These are phyloP conservation scores for Engystomops pustulosus DNA, from an alignment of 2,113 vertebrate genomes.

Conservation along the genomic window DNA sequence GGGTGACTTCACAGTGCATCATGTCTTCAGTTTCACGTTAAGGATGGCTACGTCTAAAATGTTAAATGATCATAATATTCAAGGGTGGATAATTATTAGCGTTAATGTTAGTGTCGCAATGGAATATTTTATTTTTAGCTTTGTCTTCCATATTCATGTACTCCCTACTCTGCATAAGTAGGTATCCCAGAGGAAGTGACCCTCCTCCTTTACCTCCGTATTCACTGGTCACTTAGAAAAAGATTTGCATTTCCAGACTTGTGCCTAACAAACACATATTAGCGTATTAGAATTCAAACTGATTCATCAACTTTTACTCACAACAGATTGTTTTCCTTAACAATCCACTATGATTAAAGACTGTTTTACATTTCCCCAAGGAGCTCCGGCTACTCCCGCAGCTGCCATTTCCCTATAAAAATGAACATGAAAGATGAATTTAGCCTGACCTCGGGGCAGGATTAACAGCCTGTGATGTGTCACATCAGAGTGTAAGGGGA, in stretches of 20 bases:
- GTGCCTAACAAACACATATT: slow-evolving; percentile 7
- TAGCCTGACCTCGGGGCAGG: slow-evolving; percentile 69
- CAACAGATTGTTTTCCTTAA: slow-evolving; percentile 61
- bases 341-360: slow-evolving; percentile 68
- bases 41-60: no score
- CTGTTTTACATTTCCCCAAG: slow-evolving; percentile 69
- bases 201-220: neutral
- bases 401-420: slow-evolving; percentile 66
- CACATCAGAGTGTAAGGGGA: slow-evolving; percentile 63
- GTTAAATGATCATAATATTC: no score
- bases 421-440: slow-evolving; percentile 70
- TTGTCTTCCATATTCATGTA: slow-evolving; percentile 22
- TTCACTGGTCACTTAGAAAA: slow-evolving; percentile 26
- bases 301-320: slow-evolving; percentile 32
- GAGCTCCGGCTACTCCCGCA: slow-evolving; percentile 64
- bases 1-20: no score
- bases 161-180: neutral
- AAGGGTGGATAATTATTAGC: neutral
- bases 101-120: neutral
- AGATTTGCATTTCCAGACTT: neutral
- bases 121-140: neutral
- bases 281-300: slow-evolving; percentile 29
- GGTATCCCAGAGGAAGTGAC: neutral
- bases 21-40: no score
- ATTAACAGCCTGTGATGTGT: slow-evolving; percentile 68